Evolutionary conservation across 2,888 invertebrate genomes (phyloP).

Genomic region (Neoitamus cyanurus): DNA sequence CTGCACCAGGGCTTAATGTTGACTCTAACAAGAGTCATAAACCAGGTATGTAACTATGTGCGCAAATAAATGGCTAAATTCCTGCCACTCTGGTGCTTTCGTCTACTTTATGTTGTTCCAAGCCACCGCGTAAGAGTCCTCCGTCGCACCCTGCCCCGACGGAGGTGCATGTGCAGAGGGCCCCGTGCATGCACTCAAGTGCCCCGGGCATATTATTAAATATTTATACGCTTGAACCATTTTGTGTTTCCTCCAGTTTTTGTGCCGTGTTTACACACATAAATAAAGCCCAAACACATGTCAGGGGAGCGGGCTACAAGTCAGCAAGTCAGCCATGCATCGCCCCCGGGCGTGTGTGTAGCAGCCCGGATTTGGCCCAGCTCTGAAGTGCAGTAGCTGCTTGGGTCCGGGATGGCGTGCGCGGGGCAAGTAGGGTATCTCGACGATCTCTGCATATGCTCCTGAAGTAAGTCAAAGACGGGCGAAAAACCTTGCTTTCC

Average conservation of each 20-base stretch:
- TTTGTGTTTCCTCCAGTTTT: slow-evolving; percentile 29
- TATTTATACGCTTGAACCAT: slow-evolving; percentile 43
- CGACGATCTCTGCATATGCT: slow-evolving; percentile 11
- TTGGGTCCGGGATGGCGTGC: not conserved
- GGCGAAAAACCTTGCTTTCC: not conserved
- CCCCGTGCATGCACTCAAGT: slow-evolving; percentile 18
- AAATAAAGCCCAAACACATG: slow-evolving; percentile 31
- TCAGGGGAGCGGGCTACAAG: slow-evolving; percentile 10
- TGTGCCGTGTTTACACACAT: slow-evolving; percentile 34
- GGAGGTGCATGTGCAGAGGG: not conserved
- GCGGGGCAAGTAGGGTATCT: not conserved
- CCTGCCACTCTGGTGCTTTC: slow-evolving; percentile 23
- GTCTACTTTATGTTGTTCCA: slow-evolving; percentile 28
- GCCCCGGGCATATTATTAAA: slow-evolving; percentile 35
- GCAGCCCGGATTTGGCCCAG: not conserved
- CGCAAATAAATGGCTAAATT: slow-evolving; percentile 40
- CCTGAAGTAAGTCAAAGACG: not conserved
- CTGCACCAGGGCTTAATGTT: slow-evolving; percentile 16
- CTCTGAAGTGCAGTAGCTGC: not conserved
- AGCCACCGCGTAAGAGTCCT: slow-evolving; percentile 21
- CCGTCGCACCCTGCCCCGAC: not conserved
- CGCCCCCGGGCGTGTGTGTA: not conserved
- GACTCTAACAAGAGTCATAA: slow-evolving; percentile 40
- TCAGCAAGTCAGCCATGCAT: not conserved
- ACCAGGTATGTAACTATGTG: slow-evolving; percentile 41